phyloP scores from a whole-genome alignment of 1,140 invertebrate species.

The Drosophila mauritiana region DNA sequence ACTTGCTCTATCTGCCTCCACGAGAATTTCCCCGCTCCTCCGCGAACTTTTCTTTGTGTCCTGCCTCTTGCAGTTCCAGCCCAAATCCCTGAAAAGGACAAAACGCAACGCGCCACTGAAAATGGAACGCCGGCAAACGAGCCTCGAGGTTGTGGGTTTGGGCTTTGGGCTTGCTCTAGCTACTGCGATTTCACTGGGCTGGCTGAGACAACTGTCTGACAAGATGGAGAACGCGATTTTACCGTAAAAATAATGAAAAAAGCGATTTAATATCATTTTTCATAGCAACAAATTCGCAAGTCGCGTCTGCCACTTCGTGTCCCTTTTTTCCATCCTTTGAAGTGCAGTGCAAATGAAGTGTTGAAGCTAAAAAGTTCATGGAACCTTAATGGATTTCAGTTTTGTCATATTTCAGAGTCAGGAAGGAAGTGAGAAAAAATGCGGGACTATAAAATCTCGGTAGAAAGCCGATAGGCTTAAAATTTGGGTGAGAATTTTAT shows the following conservation, averaged over 20 bases:
- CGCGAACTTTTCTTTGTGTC: conserved; percentile 44
- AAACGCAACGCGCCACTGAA: conserved; percentile 33
- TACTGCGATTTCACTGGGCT: background rate
- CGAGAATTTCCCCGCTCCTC: background rate
- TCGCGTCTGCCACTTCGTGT: conserved; percentile 16
- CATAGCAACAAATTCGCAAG: conserved; percentile 43
- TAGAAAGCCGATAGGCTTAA: conserved; percentile 1
- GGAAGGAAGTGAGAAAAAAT: background rate
- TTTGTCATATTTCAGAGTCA: conserved; percentile 16
- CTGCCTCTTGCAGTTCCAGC: conserved; percentile 49
- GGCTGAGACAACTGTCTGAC: conserved; percentile 57
- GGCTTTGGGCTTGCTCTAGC: background rate
- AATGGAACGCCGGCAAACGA: conserved; percentile 35
- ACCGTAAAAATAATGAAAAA: conserved; percentile 63
- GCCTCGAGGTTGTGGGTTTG: conserved; percentile 38
- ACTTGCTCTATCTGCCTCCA: conserved; percentile 30
- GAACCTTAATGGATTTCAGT: conserved; percentile 38
- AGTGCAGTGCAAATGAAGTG: conserved; percentile 41
- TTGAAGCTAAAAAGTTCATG: conserved; percentile 8
- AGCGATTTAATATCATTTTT: conserved; percentile 67
- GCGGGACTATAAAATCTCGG: background rate
- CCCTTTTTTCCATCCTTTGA: background rate
- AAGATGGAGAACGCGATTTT: conserved; percentile 46
- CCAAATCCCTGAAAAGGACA: conserved; percentile 44
- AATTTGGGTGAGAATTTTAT: background rate